Evolutionary conservation across 2,113 vertebrate species (phyloP).

Genomic region (Dolichallabes microphthalmus): DNA sequence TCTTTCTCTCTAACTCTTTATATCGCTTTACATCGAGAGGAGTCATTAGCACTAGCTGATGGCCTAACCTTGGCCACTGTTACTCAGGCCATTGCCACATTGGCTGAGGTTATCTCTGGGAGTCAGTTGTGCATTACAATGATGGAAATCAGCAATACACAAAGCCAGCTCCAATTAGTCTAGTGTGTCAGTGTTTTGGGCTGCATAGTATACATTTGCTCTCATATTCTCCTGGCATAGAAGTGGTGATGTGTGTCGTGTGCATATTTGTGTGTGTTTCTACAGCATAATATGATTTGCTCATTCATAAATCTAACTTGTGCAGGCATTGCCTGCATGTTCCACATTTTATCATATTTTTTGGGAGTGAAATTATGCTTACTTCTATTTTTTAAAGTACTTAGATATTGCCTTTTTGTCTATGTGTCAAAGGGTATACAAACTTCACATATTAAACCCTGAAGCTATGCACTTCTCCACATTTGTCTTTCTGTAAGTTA

Average conservation of each 20-base stretch:
- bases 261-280: neutral
- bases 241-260: conserved; percentile 4
- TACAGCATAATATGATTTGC: neutral
- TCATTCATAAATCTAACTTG: neutral
- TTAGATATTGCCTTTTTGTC: neutral
- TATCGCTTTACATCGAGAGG: conserved; percentile 35
- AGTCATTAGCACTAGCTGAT: conserved; percentile 46
- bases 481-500: conserved; percentile 20
- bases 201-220: conserved; percentile 50
- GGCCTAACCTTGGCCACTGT: conserved; percentile 48
- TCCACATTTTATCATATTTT: conserved; percentile 6
- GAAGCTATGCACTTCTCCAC: neutral
- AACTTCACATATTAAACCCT: neutral
- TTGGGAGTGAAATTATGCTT: neutral
- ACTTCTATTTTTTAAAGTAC: neutral
- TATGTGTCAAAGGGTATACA: neutral
- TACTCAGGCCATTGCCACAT: conserved; percentile 45
- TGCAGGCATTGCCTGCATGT: neutral
- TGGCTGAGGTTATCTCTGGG: conserved; percentile 58
- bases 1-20: conserved; percentile 4
- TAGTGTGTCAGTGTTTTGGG: conserved; percentile 66
- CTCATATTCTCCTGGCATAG: conserved; percentile 37
- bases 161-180: conserved; percentile 73
- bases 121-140: conserved; percentile 60
- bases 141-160: conserved; percentile 59